A percentile compares a stretch with the other conserved stretches of the same genome.
Conservation (phyloP, 2,113 vertebrate species). For the Prinia subflava region DNA sequence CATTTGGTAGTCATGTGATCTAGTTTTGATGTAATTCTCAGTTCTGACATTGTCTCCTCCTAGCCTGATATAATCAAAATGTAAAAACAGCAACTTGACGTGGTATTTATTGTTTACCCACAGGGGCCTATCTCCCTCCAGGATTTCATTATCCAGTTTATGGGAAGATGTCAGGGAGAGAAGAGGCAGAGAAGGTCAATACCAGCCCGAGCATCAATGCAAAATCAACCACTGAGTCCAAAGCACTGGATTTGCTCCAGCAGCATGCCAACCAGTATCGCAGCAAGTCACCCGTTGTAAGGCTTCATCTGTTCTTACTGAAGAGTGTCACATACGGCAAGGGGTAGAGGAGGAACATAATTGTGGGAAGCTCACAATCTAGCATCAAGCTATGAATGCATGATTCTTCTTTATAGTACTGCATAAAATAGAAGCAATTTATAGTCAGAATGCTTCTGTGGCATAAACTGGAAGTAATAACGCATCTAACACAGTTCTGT, state of each 20-base stretch:
- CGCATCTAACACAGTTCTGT: not conserved
- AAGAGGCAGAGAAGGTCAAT: conserved; percentile 89
- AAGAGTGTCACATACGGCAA: not conserved
- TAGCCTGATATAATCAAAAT: conserved; percentile 12
- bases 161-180: conserved; percentile 95
- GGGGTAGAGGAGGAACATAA: not conserved
- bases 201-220: conserved; percentile 81
- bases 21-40: conserved; percentile 8
- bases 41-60: conserved; percentile 1
- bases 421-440: not conserved
- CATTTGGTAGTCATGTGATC: not conserved
- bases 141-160: conserved; percentile 98
- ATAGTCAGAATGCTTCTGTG: not conserved
- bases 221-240: conserved; percentile 85
- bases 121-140: conserved; percentile 83
- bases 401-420: not conserved
- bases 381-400: conserved; percentile 4
- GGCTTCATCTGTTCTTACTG: conserved; percentile 48
- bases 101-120: conserved; percentile 65
- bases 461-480: not conserved
- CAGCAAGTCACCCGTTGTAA: conserved; percentile 93
- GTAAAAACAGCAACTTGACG: conserved; percentile 38
- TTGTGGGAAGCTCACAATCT: not conserved
- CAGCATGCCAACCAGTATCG: conserved; percentile 91
- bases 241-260: conserved; percentile 91